Evolutionary conservation across 2,888 invertebrate species (phyloP), one percentile per base, ranked within the genome.

Genomic region (Pyrgus malvae): DNA sequence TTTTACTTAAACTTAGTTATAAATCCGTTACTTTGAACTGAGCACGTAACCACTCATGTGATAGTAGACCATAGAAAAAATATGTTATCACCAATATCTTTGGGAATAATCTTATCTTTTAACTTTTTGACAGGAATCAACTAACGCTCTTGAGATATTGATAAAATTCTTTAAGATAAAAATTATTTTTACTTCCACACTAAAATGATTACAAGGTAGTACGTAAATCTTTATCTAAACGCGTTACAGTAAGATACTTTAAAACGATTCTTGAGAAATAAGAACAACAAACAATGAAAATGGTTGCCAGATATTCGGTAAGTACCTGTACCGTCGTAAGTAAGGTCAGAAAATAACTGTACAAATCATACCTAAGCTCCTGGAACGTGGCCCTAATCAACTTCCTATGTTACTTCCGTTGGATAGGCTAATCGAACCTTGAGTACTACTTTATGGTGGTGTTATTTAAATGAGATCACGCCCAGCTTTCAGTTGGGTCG

Each of bases 381-480:
- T 51, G 51, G 51, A 38, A 46, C 51, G 48, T 48, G 14, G 55
- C 53, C 57, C 57, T 61, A 59, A 62, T 58, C 56, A 62, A 59
- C 57, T 64, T 64, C 62, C 61, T 58, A 56, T 12, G 44, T 12
- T 35, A 56, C 59, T 62, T 65, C 64, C 65, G 64, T 42, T 35
- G 42, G 48, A 42, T 61, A 65, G 65, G 57, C 67, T 71, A 76
- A 75, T 74, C 74, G 72, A 75, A 72, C 74, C 68, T 71, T 69
- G 73, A 74, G 76, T 73, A 68, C 61, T 62, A 71, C 66, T 72
- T 73, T 70, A 76, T 70, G 65, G 65, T 60, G 67, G 71, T 76
- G 78, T 78, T 79, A 76, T 77, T 77, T 64, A 68, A 77, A 70
- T 77, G 29, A 45, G 55, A 54, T 19, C 19, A 33, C 19, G 29